Conservation (phyloP, 2,797 vertebrate genomes). For the Mionectes olivaceus region DNA sequence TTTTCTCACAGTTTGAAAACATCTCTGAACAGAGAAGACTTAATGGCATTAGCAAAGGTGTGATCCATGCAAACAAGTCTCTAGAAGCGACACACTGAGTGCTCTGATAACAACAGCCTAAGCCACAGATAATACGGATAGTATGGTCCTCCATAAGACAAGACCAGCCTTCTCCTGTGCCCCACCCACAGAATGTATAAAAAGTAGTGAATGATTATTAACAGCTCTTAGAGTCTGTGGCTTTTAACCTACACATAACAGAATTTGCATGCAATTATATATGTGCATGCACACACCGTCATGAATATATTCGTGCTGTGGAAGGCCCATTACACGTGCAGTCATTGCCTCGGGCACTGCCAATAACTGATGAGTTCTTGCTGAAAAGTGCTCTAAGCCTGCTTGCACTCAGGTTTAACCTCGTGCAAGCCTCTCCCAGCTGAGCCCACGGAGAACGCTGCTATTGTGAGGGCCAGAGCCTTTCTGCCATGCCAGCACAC, state of each 20-base stretch:
- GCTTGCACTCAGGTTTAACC: background rate
- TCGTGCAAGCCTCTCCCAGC: background rate
- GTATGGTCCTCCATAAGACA: rapidly evolving
- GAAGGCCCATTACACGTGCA: background rate
- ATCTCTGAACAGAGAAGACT: background rate
- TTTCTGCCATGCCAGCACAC: background rate
- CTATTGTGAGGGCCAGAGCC: conserved; percentile 37
- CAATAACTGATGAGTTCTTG: background rate
- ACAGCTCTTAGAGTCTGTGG: background rate
- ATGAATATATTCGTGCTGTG: rapidly evolving
- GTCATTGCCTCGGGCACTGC: rapidly evolving
- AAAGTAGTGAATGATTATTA: background rate
- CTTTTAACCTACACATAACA: background rate
- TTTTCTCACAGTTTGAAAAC: background rate
- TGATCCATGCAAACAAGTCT: background rate
- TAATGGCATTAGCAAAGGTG: background rate
- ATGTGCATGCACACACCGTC: rapidly evolving
- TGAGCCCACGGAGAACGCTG: background rate
- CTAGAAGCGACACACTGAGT: background rate
- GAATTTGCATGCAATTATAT: background rate
- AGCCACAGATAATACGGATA: rapidly evolving
- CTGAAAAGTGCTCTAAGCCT: background rate
- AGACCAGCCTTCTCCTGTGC: background rate
- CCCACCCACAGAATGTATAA: background rate
- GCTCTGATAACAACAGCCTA: rapidly evolving